These are phyloP conservation scores for Apis florea DNA, from an alignment of 1,140 invertebrate genomes.

Conservation along the genomic window DNA sequence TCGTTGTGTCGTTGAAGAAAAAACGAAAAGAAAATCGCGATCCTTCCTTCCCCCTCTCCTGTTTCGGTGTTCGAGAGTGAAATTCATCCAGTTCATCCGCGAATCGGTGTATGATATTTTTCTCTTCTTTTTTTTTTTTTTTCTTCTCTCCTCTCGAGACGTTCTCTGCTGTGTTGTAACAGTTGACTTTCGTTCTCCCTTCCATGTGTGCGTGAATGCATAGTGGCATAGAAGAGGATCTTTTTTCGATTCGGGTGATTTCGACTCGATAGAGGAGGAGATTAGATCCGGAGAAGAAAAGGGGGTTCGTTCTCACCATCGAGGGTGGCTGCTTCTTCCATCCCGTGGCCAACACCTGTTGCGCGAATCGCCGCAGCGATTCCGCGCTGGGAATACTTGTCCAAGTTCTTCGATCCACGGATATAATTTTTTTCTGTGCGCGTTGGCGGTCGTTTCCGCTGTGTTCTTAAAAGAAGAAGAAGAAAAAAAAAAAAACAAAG, in stretches of 20 bases:
- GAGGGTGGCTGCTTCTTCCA: neutral
- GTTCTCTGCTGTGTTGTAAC: no score
- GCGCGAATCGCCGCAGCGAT: neutral
- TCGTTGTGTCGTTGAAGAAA: neutral
- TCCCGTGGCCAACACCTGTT: conserved; percentile 30
- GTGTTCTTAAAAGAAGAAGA: no score
- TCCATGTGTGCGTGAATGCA: neutral
- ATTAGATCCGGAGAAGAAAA: neutral
- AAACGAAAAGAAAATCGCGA: no score
- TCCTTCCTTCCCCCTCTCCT: neutral
- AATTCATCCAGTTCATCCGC: no score
- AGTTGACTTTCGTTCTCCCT: neutral
- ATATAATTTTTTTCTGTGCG: neutral
- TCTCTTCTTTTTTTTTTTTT: no score
- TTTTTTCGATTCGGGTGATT: neutral
- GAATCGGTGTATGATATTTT: no score
- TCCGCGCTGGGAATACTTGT: neutral
- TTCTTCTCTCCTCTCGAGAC: no score
- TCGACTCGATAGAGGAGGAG: neutral
- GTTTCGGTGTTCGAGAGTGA: no score
- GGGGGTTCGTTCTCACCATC: neutral
- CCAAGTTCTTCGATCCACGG: no score
- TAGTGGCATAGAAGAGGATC: neutral
- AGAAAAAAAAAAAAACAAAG: no score
- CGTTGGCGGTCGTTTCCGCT: no score